Conservation (phyloP, 2,888 invertebrate species). For the Mayetiola destructor region DNA sequence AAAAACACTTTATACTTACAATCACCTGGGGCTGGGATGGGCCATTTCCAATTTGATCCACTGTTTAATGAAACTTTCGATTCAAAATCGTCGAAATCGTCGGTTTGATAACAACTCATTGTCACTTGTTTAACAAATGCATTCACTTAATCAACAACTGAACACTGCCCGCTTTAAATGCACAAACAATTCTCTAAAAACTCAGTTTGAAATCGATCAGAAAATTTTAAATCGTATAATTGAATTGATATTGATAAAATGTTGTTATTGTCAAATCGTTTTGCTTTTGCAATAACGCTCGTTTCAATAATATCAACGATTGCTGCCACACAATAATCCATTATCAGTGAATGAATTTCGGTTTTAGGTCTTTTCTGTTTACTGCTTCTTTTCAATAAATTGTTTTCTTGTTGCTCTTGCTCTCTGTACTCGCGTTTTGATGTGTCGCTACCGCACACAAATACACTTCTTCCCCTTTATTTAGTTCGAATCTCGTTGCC, state of each 20-base stretch:
- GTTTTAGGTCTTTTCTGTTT: neutral
- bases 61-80: neutral
- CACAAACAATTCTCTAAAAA: neutral
- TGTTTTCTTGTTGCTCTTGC: neutral
- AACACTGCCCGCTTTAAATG: neutral
- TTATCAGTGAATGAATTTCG: neutral
- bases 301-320: neutral
- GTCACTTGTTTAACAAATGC: neutral
- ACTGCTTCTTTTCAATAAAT: neutral
- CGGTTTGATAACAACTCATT: neutral
- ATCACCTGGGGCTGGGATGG: too few species aligned
- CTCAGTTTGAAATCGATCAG: neutral
- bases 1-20: too few species aligned
- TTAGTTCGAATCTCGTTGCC: neutral
- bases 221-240: neutral
- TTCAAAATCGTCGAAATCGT: conserved; percentile 1
- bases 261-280: neutral
- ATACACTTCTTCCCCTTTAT: neutral
- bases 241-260: neutral
- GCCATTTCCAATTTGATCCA: neutral
- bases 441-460: neutral
- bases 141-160: neutral
- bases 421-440: neutral
- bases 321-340: conserved; percentile 7
- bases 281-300: neutral